Percentiles rank a stretch among this genome's conserved stretches.
Evolutionary conservation across 2,113 vertebrate species (phyloP).

Genomic region (Nyctereutes procyonoides): DNA sequence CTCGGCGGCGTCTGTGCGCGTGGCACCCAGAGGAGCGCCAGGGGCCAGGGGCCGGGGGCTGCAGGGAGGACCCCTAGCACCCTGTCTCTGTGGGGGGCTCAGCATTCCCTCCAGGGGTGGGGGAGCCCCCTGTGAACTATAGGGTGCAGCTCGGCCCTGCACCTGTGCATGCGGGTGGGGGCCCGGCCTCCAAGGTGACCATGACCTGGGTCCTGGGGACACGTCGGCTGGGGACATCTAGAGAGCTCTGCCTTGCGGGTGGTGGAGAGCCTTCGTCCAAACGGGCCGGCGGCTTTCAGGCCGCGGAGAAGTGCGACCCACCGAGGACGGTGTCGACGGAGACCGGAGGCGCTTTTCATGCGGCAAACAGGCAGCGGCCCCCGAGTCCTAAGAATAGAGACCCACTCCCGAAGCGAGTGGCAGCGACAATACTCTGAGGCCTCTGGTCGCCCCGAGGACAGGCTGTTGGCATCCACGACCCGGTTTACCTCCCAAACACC

Average conservation of each 20-base stretch:
- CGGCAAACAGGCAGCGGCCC: fast-evolving
- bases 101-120: not conserved
- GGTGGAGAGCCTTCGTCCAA: fast-evolving
- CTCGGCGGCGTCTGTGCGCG: not conserved
- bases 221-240: not conserved
- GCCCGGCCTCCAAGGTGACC: not conserved
- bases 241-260: not conserved
- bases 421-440: not conserved
- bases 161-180: fast-evolving
- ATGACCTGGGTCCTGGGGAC: not conserved
- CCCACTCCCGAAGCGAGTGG: not conserved
- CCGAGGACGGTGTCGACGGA: not conserved
- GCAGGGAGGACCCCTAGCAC: not conserved
- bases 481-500: not conserved
- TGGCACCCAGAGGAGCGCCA: fast-evolving
- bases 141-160: not conserved
- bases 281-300: not conserved
- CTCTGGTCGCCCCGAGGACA: fast-evolving
- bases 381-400: not conserved
- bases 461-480: not conserved
- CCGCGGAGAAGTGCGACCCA: not conserved
- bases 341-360: not conserved
- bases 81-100: not conserved
- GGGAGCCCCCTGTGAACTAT: fast-evolving
- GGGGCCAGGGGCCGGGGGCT: not conserved